Conservation (phyloP, 2,888 invertebrate genomes). For the Antheraea assamensis region DNA sequence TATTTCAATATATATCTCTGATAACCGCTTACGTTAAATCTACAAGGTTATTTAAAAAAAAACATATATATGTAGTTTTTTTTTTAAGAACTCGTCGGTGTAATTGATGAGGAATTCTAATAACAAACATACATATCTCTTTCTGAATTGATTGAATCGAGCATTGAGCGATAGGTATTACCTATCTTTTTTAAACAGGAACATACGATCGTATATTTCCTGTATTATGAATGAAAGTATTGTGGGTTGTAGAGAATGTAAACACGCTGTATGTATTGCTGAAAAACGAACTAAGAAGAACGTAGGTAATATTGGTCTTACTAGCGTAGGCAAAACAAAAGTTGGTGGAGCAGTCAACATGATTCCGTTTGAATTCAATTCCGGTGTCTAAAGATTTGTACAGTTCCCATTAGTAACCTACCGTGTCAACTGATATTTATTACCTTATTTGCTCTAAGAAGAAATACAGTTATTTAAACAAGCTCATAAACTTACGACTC, state of each 20-base stretch:
- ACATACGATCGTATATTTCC: not conserved
- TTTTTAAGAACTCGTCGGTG: constrained; percentile 8
- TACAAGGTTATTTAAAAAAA: constrained; percentile 4
- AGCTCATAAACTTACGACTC: too few species aligned
- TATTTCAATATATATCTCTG: not conserved
- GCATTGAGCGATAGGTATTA: constrained; percentile 9
- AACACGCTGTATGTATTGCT: not conserved
- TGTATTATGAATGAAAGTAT: constrained; percentile 4
- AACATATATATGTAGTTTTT: not conserved
- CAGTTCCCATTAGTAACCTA: too few species aligned
- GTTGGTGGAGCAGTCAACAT: too few species aligned
- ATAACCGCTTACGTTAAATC: constrained; percentile 4
- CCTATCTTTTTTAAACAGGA: not conserved
- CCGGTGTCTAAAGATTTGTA: too few species aligned
- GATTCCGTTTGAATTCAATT: too few species aligned
- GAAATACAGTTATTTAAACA: too few species aligned
- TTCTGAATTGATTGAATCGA: not conserved
- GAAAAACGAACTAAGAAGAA: not conserved
- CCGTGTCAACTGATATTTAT: too few species aligned
- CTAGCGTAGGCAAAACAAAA: too few species aligned
- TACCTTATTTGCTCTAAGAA: too few species aligned
- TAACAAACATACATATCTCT: not conserved
- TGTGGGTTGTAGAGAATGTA: not conserved
- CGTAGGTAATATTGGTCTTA: too few species aligned
- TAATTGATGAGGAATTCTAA: constrained; percentile 11